Base-by-base conservation (phyloP, 2,888 invertebrate genomes). In the Nomada ruficornis region DNA sequence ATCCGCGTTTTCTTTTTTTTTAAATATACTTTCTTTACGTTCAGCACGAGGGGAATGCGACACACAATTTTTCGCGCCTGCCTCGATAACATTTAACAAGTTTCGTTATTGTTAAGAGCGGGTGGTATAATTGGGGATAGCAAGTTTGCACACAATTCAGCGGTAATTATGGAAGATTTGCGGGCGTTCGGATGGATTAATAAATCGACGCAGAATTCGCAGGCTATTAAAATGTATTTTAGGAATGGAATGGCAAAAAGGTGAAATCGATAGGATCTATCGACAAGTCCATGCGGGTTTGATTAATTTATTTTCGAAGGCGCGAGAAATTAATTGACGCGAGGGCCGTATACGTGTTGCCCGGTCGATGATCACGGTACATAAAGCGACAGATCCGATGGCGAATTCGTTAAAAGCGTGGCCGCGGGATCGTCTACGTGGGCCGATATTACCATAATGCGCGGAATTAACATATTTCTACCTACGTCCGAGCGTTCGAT, bases 401-500 rank as follows among this genome's bases (percentile, higher is more conserved):
- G 20, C 36, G 29, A 50, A 60, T 70, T 60, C 70, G 60, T n/a
- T 57, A 29, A 75, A 64, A 69, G 47, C 47, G 62, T 52, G 54
- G 62, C 54, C 62, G 64, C 67, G 73, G 52, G 64, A 63, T 67
- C 68, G 59, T 59, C 59, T 62, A 36, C 10, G 60, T n/a, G 23
- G 62, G 18, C 62, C 67, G 44, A 74, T 77, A 77, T 77, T 77
- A 77, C 74, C 77, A 77, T 74, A 77, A 67, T 54, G 59, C 52
- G 65, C 20, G 67, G 62, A 50, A 74, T 77, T 77, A 74, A 60
- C 77, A 77, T 77, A 74, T 74, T 77, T 60, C 63, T 63, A 47
- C 54, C 63, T 63, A 47, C 47, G 74, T 52, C 54, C 44, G 62
- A 23, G 55, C 62, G 62, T 62, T 36, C 77, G 67, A 74, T 77